phyloP scores from a whole-genome alignment of 2,113 vertebrate genomes.

The Cinclus mexicanus region DNA sequence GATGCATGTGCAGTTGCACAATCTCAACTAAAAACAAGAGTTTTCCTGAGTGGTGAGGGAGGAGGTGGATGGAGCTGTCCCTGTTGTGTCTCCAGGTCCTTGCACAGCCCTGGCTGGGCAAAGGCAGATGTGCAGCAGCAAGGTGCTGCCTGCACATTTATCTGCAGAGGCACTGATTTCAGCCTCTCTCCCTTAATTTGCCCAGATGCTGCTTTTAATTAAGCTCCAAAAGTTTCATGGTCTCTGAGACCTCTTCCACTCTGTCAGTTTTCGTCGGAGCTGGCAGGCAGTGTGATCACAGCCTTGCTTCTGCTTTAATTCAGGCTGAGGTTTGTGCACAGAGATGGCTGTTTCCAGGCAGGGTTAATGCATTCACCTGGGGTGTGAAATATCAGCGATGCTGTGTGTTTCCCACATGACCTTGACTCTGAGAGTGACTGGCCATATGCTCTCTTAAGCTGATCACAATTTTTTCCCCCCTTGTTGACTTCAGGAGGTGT shows the following conservation, averaged over 20 bases:
- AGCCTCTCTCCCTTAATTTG: slow-evolving; percentile 31
- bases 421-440: slow-evolving; percentile 24
- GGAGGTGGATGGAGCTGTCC: neutral
- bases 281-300: neutral
- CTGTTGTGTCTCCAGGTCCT: neutral
- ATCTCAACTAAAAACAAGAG: neutral
- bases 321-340: neutral
- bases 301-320: neutral
- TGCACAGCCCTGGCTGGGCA: neutral
- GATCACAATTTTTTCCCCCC: neutral
- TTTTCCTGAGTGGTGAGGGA: neutral
- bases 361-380: slow-evolving; percentile 36
- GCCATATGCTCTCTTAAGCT: slow-evolving; percentile 38
- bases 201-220: slow-evolving; percentile 63
- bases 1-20: neutral
- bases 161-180: neutral
- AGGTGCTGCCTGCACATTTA: slow-evolving; percentile 18
- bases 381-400: slow-evolving; percentile 12
- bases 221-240: slow-evolving; percentile 17
- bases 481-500: neutral
- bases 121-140: slow-evolving; percentile 42
- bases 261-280: neutral
- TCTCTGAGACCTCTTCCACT: slow-evolving; percentile 35
- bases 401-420: slow-evolving; percentile 4
- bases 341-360: neutral